phyloP scores from a whole-genome alignment of 2,888 invertebrate genomes.

The Dryocosmus kuriphilus region DNA sequence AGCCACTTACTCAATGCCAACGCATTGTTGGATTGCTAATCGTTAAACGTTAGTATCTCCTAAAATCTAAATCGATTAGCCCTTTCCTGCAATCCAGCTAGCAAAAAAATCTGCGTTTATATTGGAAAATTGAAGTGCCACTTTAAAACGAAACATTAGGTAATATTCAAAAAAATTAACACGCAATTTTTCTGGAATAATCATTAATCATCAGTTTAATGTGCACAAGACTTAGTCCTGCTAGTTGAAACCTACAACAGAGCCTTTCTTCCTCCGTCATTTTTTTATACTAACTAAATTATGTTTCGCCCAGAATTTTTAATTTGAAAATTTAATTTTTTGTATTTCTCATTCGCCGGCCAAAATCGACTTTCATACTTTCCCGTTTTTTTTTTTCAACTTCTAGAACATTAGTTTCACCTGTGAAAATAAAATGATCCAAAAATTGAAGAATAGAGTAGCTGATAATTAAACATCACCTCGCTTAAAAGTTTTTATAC shows the following conservation, averaged over 20 bases:
- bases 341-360: conserved; percentile 14
- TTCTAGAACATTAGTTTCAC: neutral
- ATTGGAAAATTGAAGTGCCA: conserved; percentile 19
- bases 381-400: neutral
- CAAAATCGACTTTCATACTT: conserved; percentile 12
- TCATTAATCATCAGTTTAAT: conserved; percentile 5
- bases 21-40: conserved; percentile 12
- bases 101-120: conserved; percentile 2
- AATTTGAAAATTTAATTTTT: conserved; percentile 16
- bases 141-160: conserved; percentile 2
- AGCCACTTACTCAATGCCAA: conserved; percentile 18
- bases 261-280: conserved; percentile 28
- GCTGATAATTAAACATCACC: neutral
- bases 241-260: conserved; percentile 22
- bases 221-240: conserved; percentile 27
- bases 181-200: neutral
- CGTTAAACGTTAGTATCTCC: conserved; percentile 18
- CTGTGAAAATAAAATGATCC: conserved; percentile 21
- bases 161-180: neutral
- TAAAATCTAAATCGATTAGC: conserved; percentile 14
- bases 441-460: conserved; percentile 32
- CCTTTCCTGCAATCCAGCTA: conserved; percentile 10
- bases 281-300: conserved; percentile 34
- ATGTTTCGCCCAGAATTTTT: conserved; percentile 25
- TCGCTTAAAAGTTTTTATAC: neutral